Percentiles rank a stretch among this genome's conserved stretches.
These are phyloP conservation scores for Xiphias gladius DNA, from an alignment of 2,113 vertebrate genomes.

Conservation along the genomic window DNA sequence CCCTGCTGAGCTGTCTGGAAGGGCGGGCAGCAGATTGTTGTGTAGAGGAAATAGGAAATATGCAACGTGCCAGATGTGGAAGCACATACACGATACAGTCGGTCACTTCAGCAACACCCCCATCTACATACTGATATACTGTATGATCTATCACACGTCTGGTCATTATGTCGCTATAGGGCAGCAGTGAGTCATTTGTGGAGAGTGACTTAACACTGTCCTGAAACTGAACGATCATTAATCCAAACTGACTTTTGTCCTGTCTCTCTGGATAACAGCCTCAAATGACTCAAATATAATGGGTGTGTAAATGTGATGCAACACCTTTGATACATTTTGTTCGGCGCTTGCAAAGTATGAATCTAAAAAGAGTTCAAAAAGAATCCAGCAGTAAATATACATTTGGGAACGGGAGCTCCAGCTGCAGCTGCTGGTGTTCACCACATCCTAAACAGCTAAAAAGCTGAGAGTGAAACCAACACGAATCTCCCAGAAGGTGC, in stretches of 20 bases:
- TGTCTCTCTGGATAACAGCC: too few species aligned
- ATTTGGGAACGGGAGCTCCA: not conserved
- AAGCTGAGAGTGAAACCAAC: not conserved
- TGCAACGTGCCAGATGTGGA: not conserved
- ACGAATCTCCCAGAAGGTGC: not conserved
- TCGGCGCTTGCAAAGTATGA: too few species aligned
- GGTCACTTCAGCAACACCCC: not conserved
- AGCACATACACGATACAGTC: too few species aligned
- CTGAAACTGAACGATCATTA: not conserved
- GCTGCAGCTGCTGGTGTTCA: not conserved
- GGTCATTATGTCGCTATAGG: not conserved
- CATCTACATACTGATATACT: not conserved
- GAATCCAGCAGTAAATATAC: too few species aligned
- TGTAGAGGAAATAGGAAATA: not conserved
- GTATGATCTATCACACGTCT: not conserved
- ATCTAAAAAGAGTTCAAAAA: too few species aligned
- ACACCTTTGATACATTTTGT: too few species aligned
- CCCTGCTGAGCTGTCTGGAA: constrained; percentile 44
- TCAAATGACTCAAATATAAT: too few species aligned
- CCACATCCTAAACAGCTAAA: not conserved
- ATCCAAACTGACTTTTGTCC: too few species aligned
- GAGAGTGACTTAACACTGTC: not conserved
- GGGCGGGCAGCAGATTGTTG: constrained; percentile 20
- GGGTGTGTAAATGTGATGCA: too few species aligned
- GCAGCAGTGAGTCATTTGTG: not conserved